A percentile compares a stretch with the other conserved stretches of the same genome.
phyloP scores from a whole-genome alignment of 2,113 vertebrate species.

The Emydura subglobosa region DNA sequence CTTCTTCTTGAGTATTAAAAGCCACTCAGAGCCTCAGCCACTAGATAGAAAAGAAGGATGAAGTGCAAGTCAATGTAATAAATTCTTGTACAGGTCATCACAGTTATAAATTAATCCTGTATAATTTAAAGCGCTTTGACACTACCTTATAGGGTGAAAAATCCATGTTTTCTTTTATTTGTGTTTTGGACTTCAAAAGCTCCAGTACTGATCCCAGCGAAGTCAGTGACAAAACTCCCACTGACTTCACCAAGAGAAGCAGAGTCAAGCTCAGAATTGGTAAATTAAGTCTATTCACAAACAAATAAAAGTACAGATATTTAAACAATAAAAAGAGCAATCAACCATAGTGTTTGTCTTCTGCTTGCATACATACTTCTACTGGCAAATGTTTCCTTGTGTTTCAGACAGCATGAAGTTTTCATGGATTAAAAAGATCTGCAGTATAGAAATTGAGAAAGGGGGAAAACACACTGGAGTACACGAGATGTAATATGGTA shows the following conservation, averaged over 20 bases:
- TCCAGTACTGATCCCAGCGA: background rate
- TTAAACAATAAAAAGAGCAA: background rate
- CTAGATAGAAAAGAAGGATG: background rate
- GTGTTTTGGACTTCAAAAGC: conserved; percentile 1
- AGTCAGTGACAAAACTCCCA: background rate
- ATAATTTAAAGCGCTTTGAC: background rate
- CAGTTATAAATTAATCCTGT: background rate
- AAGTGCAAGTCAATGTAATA: background rate
- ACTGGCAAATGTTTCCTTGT: conserved; percentile 18
- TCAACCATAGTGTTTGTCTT: background rate
- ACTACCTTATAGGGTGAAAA: background rate
- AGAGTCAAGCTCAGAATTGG: background rate
- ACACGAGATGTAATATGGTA: background rate
- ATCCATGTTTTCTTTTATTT: conserved; percentile 36
- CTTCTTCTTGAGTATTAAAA: background rate
- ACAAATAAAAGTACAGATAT: conserved; percentile 30
- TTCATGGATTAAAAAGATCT: conserved; percentile 60
- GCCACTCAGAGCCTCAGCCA: background rate
- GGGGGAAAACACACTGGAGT: background rate
- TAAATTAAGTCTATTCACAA: background rate
- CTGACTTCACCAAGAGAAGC: conserved; percentile 10
- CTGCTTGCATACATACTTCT: conserved; percentile 39
- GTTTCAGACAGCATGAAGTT: conserved; percentile 34
- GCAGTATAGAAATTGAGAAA: background rate
- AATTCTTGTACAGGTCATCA: background rate